Evolutionary conservation across 1,140 invertebrate genomes (phyloP), one percentile per base, ranked within the genome.

Genomic region (Pogonognathellus flavescens): DNA sequence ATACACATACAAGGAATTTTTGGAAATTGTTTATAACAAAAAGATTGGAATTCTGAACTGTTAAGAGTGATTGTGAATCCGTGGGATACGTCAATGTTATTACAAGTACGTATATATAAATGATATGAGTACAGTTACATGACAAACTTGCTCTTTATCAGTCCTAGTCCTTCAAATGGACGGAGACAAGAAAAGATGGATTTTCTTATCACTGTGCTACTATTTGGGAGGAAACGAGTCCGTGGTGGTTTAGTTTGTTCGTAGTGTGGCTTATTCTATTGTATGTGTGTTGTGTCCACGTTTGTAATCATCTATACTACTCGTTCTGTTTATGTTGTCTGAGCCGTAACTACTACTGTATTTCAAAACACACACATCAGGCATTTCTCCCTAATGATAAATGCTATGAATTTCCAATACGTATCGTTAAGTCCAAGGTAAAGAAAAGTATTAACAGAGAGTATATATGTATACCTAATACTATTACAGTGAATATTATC

Each of bases 131-230:
- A 41, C 31, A 41, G 31, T 41, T 41, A 41, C 31, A 41, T 41
- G 31, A 41, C 31, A 41, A 41, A 41, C 53, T 14, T 55, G 16
- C 53, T 55, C 53, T 55, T 55, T 55, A 55, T 55, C 53, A 14
- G 53, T 55, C 2, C 2, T 16, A 55, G 53, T 55, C 53, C 53
- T 55, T 55, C 53, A 62, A 62, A 62, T 62, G 59, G 59, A 62
- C 59, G n/a, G 59, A n/a, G 59, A n/a, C 59, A n/a, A 20, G 59
- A 62, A 20, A 18, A 62, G 59, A 62, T 50, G 31, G 66, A 76
- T 76, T 76, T 70, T 70, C 41, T 76, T 76, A 76, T 76, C 70
- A 76, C 14, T 16, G 31, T 76, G 60, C 14, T 66, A 31, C 11
- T 8, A 66, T 50, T 76, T 50, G 41, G 16, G 70, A 76, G 70